Evolutionary conservation across 2,888 invertebrate species (phyloP).

Genomic region (Cordylochernes scorpioides): DNA sequence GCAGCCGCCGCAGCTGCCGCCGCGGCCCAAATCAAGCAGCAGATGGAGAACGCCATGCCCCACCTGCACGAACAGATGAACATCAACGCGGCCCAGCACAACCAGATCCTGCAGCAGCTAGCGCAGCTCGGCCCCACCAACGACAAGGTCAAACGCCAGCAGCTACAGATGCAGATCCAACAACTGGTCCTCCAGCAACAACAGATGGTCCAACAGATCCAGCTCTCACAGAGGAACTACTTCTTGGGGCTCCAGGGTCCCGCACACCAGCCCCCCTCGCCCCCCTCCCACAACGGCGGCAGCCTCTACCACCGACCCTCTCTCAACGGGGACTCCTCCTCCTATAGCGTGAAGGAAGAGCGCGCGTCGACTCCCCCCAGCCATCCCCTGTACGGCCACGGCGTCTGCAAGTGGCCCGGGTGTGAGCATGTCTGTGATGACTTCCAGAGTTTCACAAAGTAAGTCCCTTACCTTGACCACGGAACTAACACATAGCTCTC

Average conservation of each 20-base stretch:
- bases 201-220: conserved; percentile 15
- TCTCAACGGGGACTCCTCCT: too few species aligned
- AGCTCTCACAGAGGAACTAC: conserved; percentile 12
- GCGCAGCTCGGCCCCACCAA: conserved; percentile 7
- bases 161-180: conserved; percentile 41
- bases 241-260: conserved; percentile 10
- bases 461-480: neutral
- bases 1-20: too few species aligned
- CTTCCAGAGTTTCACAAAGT: conserved; percentile 51
- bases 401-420: conserved; percentile 92
- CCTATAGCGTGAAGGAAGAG: conserved; percentile 4
- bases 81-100: conserved; percentile 53
- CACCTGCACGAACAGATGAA: conserved; percentile 62
- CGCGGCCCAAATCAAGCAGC: too few species aligned
- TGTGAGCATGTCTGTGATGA: conserved; percentile 84
- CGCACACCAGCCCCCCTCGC: conserved; percentile 6
- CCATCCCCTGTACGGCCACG: conserved; percentile 50
- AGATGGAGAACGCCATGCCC: conserved; percentile 29
- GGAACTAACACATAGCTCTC: too few species aligned
- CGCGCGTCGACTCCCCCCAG: conserved; percentile 4
- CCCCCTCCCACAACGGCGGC: conserved; percentile 7
- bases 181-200: conserved; percentile 49
- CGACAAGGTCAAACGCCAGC: conserved; percentile 11
- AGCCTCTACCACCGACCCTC: too few species aligned
- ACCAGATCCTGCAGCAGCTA: conserved; percentile 36